Conservation (phyloP, 2,888 invertebrate genomes). For the Lydus trimaculatus region DNA sequence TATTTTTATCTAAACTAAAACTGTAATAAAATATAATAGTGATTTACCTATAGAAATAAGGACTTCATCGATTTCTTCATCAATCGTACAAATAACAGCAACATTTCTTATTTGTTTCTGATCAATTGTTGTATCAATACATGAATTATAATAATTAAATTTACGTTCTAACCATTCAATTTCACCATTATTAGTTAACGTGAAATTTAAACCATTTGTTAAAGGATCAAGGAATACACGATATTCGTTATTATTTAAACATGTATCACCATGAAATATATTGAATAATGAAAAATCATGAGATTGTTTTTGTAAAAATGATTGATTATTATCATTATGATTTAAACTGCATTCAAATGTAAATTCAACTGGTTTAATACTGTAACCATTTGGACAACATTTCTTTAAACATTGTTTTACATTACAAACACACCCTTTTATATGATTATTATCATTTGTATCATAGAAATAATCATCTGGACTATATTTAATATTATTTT, state of each 20-base stretch:
- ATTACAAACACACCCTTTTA: conserved; percentile 34
- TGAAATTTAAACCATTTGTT: conserved; percentile 8
- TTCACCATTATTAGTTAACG: conserved; percentile 8
- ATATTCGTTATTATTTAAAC: conserved; percentile 8
- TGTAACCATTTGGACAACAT: conserved; percentile 35
- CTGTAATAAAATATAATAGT: no score
- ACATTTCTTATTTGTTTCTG: background rate
- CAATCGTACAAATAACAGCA: conserved; percentile 15
- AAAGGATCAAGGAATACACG: conserved; percentile 11
- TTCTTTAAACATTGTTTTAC: conserved; percentile 37
- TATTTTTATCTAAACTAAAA: no score
- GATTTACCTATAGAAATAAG: conserved; percentile 13
- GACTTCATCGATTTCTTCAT: conserved; percentile 15
- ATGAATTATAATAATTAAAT: conserved; percentile 21
- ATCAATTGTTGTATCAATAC: conserved; percentile 15
- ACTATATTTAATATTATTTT: conserved; percentile 19
- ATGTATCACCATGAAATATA: conserved; percentile 22
- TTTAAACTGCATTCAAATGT: background rate
- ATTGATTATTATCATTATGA: background rate
- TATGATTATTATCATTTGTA: background rate
- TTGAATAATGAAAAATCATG: background rate
- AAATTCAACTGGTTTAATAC: background rate
- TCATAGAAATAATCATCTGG: conserved; percentile 15
- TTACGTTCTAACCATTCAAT: conserved; percentile 13
- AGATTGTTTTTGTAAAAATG: background rate